phyloP scores from a whole-genome alignment of 2,888 invertebrate genomes.

The Anarsia innoxiella region DNA sequence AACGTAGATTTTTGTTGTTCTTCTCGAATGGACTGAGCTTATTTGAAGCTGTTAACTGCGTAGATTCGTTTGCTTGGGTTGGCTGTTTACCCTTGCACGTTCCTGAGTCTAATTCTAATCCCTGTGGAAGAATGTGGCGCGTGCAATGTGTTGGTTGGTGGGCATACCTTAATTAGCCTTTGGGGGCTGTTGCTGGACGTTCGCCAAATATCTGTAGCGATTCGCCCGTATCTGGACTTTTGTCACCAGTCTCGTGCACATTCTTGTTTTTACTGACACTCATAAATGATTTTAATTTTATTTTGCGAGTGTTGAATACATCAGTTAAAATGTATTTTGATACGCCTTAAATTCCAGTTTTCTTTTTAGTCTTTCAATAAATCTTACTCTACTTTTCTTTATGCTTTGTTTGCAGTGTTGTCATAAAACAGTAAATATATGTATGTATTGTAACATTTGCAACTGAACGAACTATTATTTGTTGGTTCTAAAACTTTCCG shows the following conservation, averaged over 20 bases:
- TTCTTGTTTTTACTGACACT: conserved; percentile 8
- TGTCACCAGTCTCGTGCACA: conserved; percentile 15
- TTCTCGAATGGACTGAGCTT: conserved; percentile 25
- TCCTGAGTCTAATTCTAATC: too few species aligned
- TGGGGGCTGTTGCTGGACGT: conserved; percentile 30
- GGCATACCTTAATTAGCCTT: conserved; percentile 42
- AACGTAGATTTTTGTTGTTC: too few species aligned
- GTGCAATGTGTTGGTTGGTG: too few species aligned
- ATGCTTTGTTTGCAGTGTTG: neutral
- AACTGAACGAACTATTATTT: conserved; percentile 1
- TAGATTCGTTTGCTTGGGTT: too few species aligned
- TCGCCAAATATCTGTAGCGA: conserved; percentile 38
- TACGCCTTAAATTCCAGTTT: neutral
- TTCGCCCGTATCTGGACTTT: conserved; percentile 28
- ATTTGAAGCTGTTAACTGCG: too few species aligned
- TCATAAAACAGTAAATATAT: neutral
- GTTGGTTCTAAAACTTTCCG: conserved; percentile 1
- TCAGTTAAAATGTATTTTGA: conserved; percentile 6
- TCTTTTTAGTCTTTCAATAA: neutral
- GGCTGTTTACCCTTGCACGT: too few species aligned
- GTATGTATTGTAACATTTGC: too few species aligned
- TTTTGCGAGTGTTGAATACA: neutral
- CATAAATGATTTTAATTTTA: conserved; percentile 9
- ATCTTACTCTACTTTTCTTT: neutral
- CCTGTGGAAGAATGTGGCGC: too few species aligned